phyloP scores from a whole-genome alignment of 1,140 invertebrate species.

The Dendroctonus valens region DNA sequence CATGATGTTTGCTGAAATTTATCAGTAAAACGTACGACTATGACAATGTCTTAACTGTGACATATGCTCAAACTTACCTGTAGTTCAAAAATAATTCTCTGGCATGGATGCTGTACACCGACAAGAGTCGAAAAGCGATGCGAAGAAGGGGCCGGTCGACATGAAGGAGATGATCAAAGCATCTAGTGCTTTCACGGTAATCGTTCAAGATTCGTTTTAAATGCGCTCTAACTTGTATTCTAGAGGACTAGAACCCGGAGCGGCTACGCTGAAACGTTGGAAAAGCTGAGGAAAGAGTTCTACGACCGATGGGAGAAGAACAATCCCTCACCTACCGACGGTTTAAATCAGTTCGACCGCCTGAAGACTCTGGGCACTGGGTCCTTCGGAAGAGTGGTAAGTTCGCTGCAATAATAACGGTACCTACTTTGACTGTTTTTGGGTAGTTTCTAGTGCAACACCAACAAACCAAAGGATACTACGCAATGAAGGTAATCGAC shows the following conservation, averaged over 20 bases:
- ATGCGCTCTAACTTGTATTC: neutral
- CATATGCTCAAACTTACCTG: neutral
- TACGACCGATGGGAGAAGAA: slow-evolving; percentile 37
- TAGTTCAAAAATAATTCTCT: neutral
- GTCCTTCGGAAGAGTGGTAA: slow-evolving; percentile 79
- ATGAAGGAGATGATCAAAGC: slow-evolving; percentile 24
- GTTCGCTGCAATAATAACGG: slow-evolving; percentile 37
- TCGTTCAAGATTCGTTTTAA: neutral
- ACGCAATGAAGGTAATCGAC: slow-evolving; percentile 89
- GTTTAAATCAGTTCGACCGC: slow-evolving; percentile 37
- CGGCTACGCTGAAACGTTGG: slow-evolving; percentile 35
- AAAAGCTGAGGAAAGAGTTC: slow-evolving; percentile 37
- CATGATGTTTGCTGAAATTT: slow-evolving; percentile 56
- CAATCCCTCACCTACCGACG: slow-evolving; percentile 16
- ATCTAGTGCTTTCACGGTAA: slow-evolving; percentile 15
- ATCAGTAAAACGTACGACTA: neutral
- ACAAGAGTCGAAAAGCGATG: neutral
- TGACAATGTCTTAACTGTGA: neutral
- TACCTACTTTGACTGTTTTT: neutral
- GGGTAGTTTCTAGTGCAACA: slow-evolving; percentile 72
- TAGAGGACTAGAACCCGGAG: slow-evolving; percentile 28
- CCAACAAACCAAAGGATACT: slow-evolving; percentile 71
- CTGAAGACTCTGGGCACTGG: slow-evolving; percentile 73
- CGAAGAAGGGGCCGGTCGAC: slow-evolving; percentile 3
- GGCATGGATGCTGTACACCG: neutral